Evolutionary conservation across 1,140 invertebrate species (phyloP).

Genomic region (Drosophila seguyi): DNA sequence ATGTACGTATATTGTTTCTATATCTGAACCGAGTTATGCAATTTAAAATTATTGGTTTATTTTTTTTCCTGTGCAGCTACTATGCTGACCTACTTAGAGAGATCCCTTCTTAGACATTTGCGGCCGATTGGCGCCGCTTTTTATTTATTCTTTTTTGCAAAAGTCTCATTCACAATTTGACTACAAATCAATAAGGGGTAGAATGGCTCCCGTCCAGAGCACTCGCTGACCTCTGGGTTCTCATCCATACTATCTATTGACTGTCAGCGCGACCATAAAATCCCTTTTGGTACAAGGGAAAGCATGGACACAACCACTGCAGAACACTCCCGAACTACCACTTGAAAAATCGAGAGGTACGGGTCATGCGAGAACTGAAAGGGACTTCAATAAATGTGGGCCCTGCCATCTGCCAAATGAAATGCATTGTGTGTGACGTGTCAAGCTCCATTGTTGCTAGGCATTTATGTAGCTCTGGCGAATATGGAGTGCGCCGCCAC

Average conservation of each 20-base stretch:
- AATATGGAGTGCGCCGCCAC: not conserved
- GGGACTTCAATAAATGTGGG: slow-evolving; percentile 50
- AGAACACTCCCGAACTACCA: slow-evolving; percentile 20
- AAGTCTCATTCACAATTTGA: slow-evolving; percentile 63
- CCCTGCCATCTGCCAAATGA: slow-evolving; percentile 54
- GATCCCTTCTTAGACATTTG: slow-evolving; percentile 25
- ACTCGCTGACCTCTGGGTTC: slow-evolving; percentile 21
- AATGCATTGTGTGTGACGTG: slow-evolving; percentile 69
- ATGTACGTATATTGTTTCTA: not conserved
- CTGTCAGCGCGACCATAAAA: slow-evolving; percentile 66
- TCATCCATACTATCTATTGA: slow-evolving; percentile 23
- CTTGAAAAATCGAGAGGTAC: slow-evolving; percentile 4
- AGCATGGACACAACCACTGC: slow-evolving; percentile 13
- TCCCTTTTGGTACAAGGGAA: slow-evolving; percentile 55
- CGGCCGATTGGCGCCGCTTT: slow-evolving; percentile 39
- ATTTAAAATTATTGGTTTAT: not conserved
- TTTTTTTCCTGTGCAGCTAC: not conserved
- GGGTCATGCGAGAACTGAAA: slow-evolving; percentile 8
- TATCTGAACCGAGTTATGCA: no score
- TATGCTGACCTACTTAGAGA: slow-evolving; percentile 42
- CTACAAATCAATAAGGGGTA: slow-evolving; percentile 69
- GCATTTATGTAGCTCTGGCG: slow-evolving; percentile 48
- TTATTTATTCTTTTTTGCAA: slow-evolving; percentile 16
- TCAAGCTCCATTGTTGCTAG: slow-evolving; percentile 58
- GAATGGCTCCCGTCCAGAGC: slow-evolving; percentile 6